Conservation (phyloP, 23 tunicate genomes). For the Clavelina lepadiformis region DNA sequence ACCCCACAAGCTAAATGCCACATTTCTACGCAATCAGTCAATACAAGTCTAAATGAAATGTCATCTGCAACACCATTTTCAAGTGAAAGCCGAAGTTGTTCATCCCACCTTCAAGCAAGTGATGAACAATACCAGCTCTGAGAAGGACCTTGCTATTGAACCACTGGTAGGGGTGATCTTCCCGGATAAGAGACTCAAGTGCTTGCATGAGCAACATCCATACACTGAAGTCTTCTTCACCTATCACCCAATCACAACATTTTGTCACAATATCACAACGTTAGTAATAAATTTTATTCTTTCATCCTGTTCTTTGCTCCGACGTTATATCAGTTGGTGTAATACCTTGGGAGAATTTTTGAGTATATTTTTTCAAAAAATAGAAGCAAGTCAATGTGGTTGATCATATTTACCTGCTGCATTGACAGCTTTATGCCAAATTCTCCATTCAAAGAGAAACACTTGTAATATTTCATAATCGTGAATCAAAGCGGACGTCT, state of each 20-base stretch:
- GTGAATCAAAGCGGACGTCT: constrained; percentile 67
- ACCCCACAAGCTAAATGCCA: no score
- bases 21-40: no score
- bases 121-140: constrained; percentile 45
- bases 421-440: constrained; percentile 71
- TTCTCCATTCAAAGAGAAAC: constrained; percentile 76
- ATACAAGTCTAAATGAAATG: no score
- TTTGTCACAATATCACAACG: no score
- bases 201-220: constrained; percentile 73
- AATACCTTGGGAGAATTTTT: no score
- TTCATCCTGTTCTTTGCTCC: no score
- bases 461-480: constrained; percentile 54
- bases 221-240: constrained; percentile 38
- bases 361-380: no score
- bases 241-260: constrained; percentile 47
- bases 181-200: constrained; percentile 38
- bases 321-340: no score
- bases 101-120: constrained; percentile 47
- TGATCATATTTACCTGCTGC: constrained; percentile 43
- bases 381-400: no score
- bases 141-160: constrained; percentile 73
- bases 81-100: no score
- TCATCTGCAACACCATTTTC: no score
- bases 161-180: constrained; percentile 84
- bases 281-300: no score